phyloP scores from a whole-genome alignment of 2,797 vertebrate genomes.

The Pterois miles region DNA sequence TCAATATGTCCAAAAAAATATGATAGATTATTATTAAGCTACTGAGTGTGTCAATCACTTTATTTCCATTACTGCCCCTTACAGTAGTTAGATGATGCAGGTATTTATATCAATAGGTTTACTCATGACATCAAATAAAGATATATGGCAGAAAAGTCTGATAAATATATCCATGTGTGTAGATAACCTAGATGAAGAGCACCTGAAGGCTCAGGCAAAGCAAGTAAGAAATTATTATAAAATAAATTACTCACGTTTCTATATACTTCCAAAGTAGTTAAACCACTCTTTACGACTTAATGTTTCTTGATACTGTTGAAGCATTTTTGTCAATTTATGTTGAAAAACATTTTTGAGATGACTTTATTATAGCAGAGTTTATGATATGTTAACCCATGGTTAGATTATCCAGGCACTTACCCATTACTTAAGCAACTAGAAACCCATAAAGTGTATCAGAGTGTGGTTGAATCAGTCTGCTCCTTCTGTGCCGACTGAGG shows the following conservation, averaged over 20 bases:
- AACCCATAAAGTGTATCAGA: neutral
- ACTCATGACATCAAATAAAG: neutral
- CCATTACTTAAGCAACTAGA: constrained; percentile 25
- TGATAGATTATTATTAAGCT: neutral
- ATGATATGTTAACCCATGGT: neutral
- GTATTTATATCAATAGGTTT: neutral
- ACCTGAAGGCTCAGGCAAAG: neutral
- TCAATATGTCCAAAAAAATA: neutral
- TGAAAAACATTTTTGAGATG: neutral
- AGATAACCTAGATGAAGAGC: neutral
- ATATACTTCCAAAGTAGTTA: neutral
- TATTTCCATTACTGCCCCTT: neutral
- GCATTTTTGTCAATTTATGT: neutral
- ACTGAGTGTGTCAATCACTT: neutral
- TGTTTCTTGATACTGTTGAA: neutral
- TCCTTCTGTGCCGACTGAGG: constrained; percentile 90
- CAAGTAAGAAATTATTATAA: neutral
- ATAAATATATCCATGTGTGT: neutral
- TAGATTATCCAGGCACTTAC: constrained; percentile 18
- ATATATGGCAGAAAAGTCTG: neutral
- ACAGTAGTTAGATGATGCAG: neutral
- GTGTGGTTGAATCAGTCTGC: constrained; percentile 83
- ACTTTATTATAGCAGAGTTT: neutral
- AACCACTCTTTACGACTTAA: neutral
- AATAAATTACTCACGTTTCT: neutral